Evolutionary conservation across 92 coral and sea anemone genomes (phyloP).

Genomic region (Epizoanthus fatuus): DNA sequence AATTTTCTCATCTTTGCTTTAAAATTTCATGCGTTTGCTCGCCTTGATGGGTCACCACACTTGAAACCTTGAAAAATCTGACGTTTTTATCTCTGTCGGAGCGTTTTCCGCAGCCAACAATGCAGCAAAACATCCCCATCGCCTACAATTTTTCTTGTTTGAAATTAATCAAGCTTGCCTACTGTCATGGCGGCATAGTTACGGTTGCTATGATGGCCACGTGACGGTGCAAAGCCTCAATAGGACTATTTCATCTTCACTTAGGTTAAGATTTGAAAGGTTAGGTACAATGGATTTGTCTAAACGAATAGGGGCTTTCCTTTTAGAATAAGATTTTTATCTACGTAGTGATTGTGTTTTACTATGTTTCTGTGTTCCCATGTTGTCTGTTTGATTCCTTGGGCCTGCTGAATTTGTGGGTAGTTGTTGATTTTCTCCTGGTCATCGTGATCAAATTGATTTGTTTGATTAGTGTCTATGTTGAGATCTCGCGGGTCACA

Average conservation of each 20-base stretch:
- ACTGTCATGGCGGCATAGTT: constrained; percentile 72
- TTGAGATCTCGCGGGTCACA: no score
- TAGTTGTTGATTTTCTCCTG: no score
- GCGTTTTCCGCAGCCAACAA: constrained; percentile 61
- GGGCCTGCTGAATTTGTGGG: no score
- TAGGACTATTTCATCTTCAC: constrained; percentile 16
- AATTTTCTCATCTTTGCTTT: constrained; percentile 46
- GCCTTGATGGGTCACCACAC: constrained; percentile 55
- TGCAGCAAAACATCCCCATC: constrained; percentile 71
- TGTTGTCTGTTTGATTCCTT: no score
- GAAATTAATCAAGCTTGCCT: constrained; percentile 34
- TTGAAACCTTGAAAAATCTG: constrained; percentile 39
- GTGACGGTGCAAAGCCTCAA: constrained; percentile 16
- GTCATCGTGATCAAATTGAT: no score
- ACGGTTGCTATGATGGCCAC: constrained; percentile 58
- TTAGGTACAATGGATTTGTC: no score
- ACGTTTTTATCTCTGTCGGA: constrained; percentile 61
- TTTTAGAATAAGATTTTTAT: no score
- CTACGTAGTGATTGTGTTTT: no score
- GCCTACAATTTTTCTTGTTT: not conserved
- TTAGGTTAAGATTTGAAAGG: not conserved
- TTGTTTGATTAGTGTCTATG: no score
- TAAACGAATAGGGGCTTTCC: no score
- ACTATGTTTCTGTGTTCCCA: no score
- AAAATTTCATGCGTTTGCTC: constrained; percentile 55